These are phyloP conservation scores for Ataeniobius toweri DNA, from an alignment of 2,797 vertebrate species.

Conservation along the genomic window DNA sequence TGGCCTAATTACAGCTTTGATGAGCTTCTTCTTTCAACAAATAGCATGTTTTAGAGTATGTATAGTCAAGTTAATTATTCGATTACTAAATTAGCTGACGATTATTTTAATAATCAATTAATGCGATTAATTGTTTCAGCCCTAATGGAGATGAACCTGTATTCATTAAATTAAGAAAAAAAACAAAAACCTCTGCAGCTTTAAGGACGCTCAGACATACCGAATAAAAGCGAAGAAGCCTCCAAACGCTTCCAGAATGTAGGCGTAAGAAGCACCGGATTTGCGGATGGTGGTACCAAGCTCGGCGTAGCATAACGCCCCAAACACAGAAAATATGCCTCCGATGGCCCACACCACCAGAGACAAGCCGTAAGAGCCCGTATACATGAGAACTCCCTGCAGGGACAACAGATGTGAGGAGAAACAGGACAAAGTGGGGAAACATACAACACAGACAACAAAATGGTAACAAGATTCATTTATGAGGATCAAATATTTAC, in stretches of 20 bases:
- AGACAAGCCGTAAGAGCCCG: constrained; percentile 82
- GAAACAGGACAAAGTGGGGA: background rate
- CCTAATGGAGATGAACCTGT: background rate
- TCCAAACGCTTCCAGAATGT: constrained; percentile 84
- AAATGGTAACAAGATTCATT: background rate
- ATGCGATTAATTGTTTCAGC: no score
- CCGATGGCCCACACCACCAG: constrained; percentile 82
- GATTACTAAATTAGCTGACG: no score
- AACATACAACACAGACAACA: background rate
- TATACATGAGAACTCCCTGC: constrained; percentile 80
- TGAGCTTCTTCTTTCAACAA: no score
- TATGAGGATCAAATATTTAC: background rate
- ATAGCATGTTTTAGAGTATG: no score
- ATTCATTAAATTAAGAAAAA: background rate
- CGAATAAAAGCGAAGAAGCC: constrained; percentile 84
- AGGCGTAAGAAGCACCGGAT: constrained; percentile 84
- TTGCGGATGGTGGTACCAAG: constrained; percentile 85
- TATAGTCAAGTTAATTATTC: no score
- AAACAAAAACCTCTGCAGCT: background rate
- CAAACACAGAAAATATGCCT: constrained; percentile 83
- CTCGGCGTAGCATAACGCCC: constrained; percentile 84
- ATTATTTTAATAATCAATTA: no score
- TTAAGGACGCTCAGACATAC: constrained; percentile 37
- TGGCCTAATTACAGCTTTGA: no score
- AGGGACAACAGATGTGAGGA: constrained; percentile 22